Evolutionary conservation across 1,140 invertebrate genomes (phyloP), one percentile per base, ranked within the genome.

Genomic region (Lordiphosa mommai): DNA sequence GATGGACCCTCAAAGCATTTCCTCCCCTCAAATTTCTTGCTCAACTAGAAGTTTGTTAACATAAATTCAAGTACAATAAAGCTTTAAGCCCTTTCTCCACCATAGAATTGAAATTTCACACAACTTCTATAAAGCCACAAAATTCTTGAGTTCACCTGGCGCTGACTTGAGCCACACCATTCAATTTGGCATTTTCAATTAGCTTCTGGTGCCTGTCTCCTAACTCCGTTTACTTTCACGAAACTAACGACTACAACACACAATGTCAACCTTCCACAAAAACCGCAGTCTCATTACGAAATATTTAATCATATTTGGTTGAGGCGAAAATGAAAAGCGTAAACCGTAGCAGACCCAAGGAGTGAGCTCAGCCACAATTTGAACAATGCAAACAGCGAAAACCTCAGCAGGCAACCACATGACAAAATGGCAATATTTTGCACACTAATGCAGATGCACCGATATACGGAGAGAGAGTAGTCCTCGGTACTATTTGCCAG

Each of bases 291-390:
- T 82, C 77, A 82, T 82, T 82, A 82, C 76, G 71, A 76, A 82
- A 82, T 82, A 76, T 82, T 82, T 82, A 82, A 82, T 82, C 76
- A 82, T 82, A 82, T 82, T 76, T 82, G 65, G 66, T 56, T 32
- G 13, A 47, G 30, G 46, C 44, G 37, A 13, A 41, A 70, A 51
- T 60, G 55, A 47, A 59, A 64, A 58, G 53, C 52, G 43, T 34
- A 50, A 58, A 58, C 41, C 29, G 13, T 10, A 12, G 30, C 6
- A 14, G 12, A 5, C 6, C 29, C 32, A 13, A 16, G 14, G n/a
- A 38, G 14, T 7, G 14, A 33, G 36, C 44, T 43, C 47, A 65
- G 51, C 69, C 69, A 72, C 71, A 73, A 66, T 50, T 56, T 55
- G 50, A 61, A 71, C 70, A 82, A 74, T 66, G 67, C 57, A 70